Evolutionary conservation across 2,797 vertebrate genomes (phyloP).

Genomic region (Acanthurus lineatus): DNA sequence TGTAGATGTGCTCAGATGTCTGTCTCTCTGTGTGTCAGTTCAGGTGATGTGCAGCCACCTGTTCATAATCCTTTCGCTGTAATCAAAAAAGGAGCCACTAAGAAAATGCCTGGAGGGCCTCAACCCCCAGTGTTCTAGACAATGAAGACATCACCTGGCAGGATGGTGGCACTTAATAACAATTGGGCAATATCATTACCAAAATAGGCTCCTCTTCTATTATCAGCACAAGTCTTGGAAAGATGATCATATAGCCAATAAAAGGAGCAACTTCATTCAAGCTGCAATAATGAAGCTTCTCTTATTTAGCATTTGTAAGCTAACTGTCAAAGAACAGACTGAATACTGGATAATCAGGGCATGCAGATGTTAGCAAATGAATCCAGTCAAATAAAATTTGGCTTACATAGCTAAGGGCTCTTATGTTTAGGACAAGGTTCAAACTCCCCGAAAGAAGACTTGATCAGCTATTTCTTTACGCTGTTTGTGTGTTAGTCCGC

Average conservation of each 20-base stretch:
- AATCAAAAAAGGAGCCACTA: slow-evolving; percentile 24
- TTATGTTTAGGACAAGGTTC: background rate
- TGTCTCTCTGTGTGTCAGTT: slow-evolving; percentile 20
- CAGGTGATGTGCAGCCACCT: slow-evolving; percentile 34
- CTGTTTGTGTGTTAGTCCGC: slow-evolving; percentile 15
- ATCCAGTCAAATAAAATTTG: background rate
- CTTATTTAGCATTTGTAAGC: background rate
- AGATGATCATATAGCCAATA: slow-evolving; percentile 29
- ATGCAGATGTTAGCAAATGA: background rate
- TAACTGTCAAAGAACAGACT: background rate
- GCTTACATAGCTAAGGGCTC: background rate
- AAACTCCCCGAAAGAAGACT: slow-evolving; percentile 7
- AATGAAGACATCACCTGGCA: background rate
- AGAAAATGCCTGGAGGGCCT: background rate
- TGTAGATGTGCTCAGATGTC: slow-evolving; percentile 20
- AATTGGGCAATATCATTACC: background rate
- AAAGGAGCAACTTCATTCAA: slow-evolving; percentile 8
- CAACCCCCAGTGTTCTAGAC: background rate
- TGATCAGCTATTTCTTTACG: slow-evolving; percentile 32
- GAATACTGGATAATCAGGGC: background rate
- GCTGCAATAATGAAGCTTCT: background rate
- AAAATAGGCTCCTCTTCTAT: slow-evolving; percentile 9
- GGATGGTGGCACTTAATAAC: background rate
- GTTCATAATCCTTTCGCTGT: slow-evolving; percentile 32
- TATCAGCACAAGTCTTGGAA: slow-evolving; percentile 1